Percentiles rank a stretch among this genome's conserved stretches.
Conservation (phyloP, 2,113 vertebrate species). For the Odocoileus virginianus region DNA sequence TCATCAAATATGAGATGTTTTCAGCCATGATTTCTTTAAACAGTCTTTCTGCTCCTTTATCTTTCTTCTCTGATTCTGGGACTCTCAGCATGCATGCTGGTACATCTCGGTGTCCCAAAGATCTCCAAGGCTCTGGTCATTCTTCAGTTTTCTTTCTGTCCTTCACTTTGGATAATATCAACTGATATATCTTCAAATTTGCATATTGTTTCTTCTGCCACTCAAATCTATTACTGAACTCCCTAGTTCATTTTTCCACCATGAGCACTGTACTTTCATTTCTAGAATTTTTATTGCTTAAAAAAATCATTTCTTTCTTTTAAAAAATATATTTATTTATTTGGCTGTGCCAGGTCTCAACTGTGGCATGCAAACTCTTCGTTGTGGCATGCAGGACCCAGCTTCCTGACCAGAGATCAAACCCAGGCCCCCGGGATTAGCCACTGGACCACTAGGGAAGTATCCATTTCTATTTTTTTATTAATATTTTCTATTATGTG, state of each 20-base stretch:
- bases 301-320: background rate
- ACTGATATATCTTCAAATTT: background rate
- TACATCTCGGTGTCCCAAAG: background rate
- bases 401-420: background rate
- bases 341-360: background rate
- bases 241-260: background rate
- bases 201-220: background rate
- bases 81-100: background rate
- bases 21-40: background rate
- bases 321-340: background rate
- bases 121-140: background rate
- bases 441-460: background rate
- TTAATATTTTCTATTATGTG: background rate
- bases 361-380: background rate
- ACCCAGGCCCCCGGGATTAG: background rate
- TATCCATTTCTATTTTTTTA: background rate
- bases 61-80: background rate
- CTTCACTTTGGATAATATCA: background rate
- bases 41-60: background rate
- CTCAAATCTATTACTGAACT: background rate
- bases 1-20: background rate
- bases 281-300: background rate
- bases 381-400: background rate
- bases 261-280: background rate
- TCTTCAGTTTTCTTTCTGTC: background rate